Percentiles rank a stretch among this genome's conserved stretches.
Evolutionary conservation across 2,888 invertebrate species (phyloP).

Genomic region (Polyommatus icarus): DNA sequence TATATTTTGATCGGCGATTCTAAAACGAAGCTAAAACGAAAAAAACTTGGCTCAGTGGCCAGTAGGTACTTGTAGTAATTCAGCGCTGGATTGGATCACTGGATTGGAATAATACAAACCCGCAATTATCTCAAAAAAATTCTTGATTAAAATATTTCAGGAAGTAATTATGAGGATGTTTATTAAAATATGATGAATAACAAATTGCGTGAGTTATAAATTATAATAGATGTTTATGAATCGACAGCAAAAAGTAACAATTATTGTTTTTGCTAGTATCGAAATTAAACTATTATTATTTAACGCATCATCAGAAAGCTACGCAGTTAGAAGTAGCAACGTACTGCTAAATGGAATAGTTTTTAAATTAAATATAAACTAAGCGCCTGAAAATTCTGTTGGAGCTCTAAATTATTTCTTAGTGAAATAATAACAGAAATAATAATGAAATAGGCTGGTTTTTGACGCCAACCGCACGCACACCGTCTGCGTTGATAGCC

Average conservation of each 20-base stretch:
- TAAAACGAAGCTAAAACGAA: no score
- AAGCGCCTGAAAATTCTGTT: not conserved
- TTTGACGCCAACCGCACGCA: no score
- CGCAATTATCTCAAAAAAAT: not conserved
- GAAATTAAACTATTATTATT: constrained; percentile 24
- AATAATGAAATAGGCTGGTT: no score
- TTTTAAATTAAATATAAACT: not conserved
- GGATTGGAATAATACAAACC: not conserved
- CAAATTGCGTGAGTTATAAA: not conserved
- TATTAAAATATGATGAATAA: constrained; percentile 7
- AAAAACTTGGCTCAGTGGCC: no score
- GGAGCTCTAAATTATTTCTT: no score
- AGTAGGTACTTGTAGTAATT: no score
- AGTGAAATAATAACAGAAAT: no score
- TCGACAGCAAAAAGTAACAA: constrained; percentile 21
- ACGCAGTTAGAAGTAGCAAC: not conserved
- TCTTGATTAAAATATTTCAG: not conserved
- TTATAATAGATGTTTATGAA: constrained; percentile 18
- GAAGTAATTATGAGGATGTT: constrained; percentile 12
- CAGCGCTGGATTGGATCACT: no score
- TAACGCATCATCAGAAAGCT: not conserved
- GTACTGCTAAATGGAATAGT: not conserved
- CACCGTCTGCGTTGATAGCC: no score
- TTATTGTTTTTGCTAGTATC: constrained; percentile 26
- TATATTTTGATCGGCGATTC: no score